Evolutionary conservation across 2,888 invertebrate species (phyloP), one percentile per base, ranked within the genome.

Genomic region (Xestia ashworthii): DNA sequence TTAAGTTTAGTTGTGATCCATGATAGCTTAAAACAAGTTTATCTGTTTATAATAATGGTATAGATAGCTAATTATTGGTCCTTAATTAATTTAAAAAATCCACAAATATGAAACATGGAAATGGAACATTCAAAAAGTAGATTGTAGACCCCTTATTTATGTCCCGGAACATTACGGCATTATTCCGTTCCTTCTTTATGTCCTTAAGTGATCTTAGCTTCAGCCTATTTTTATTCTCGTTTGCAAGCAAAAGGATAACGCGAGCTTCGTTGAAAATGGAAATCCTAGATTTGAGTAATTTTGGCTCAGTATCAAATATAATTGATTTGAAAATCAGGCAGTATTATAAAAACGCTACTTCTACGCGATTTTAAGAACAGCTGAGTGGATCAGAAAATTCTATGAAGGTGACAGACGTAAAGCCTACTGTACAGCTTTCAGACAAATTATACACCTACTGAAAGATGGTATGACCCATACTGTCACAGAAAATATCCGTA

Each of bases 151-250:
- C 46, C 73, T 73, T 66, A 74, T 72, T 53, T 60, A 60, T 55
- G 41, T 71, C 68, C n/a, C 65, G 46, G 25, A 2, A 60, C 64
- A 80, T 83, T 69, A 71, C 65, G n/a, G 22, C 14, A 16, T 32
- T 25, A 60, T 74, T 74, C 53, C 60, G 68, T 69, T 55, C 32
- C 25, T 66, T 62, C 58, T 71, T 82, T 83, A 69, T 25, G 53
- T 19, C 38, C 22, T 38, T 74, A 74, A 84, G 65, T 84, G 82
- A 74, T 71, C 68, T 79, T 58, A 64, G n/a, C 74, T 25, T 64
- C 78, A 79, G 60, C 58, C 66, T 71, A 60, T 82, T 82, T 71
- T 84, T 69, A 71, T 80, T 38, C 84, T 82, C 74, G 68, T 84
- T 80, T 74, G 74, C 71, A 79, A 53, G 68, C 4, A 65, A 74